These are phyloP conservation scores for Chromobotia macracanthus DNA, from an alignment of 2,797 vertebrate genomes.

Conservation along the genomic window DNA sequence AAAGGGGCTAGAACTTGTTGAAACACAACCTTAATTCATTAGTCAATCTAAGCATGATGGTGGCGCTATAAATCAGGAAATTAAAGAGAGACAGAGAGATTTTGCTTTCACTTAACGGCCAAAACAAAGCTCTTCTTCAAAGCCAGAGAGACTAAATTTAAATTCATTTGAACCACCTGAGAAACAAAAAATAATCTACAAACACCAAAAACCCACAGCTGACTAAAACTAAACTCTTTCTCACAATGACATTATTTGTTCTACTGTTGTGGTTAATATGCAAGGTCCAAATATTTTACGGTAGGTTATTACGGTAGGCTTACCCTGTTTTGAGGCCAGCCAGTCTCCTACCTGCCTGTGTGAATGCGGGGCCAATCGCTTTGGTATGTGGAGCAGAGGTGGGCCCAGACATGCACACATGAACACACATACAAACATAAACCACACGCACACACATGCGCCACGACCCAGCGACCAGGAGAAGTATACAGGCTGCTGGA, in stretches of 20 bases:
- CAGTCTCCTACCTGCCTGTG: constrained; percentile 62
- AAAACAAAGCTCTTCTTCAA: constrained; percentile 31
- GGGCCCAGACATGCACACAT: constrained; percentile 46
- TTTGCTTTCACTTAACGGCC: constrained; percentile 35
- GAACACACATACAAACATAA: constrained; percentile 50
- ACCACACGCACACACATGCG: constrained; percentile 46
- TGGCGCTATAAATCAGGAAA: constrained; percentile 76
- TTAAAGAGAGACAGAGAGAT: constrained; percentile 44
- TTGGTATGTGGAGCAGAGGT: constrained; percentile 59
- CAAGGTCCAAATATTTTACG: constrained; percentile 17
- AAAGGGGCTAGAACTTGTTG: constrained; percentile 64
- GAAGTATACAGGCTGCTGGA: constrained; percentile 64
- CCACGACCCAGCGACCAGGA: constrained; percentile 70
- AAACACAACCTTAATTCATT: constrained; percentile 90
- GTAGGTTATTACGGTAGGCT: constrained; percentile 54
- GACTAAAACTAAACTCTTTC: not conserved
- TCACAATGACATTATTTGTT: not conserved
- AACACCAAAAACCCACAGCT: not conserved
- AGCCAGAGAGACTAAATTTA: constrained; percentile 14
- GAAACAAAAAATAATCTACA: not conserved
- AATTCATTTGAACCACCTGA: constrained; percentile 14
- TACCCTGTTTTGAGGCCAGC: constrained; percentile 68
- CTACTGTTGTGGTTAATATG: constrained; percentile 19
- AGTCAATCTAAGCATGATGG: constrained; percentile 79
- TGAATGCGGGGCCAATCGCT: constrained; percentile 65